Evolutionary conservation across 2,888 invertebrate species (phyloP).

Genomic region (Chloromyia formosa): DNA sequence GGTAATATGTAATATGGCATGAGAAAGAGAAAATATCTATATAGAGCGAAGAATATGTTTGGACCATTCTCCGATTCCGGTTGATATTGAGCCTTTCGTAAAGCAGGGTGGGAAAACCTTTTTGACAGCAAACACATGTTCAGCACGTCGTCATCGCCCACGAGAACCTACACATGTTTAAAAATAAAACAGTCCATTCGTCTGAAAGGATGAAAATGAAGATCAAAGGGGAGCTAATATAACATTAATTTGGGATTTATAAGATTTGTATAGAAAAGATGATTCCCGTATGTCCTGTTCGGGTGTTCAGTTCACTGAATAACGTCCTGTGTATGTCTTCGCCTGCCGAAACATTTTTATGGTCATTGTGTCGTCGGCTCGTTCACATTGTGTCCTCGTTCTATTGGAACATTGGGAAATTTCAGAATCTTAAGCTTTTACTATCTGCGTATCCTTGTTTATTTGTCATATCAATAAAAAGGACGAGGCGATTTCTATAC

Average conservation of each 20-base stretch:
- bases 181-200: conserved; percentile 14
- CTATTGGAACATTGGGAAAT: conserved; percentile 16
- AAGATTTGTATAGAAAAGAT: conserved; percentile 27
- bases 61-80: background rate
- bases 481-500: background rate
- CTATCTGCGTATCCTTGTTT: background rate
- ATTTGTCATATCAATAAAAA: conserved; percentile 2
- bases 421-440: background rate
- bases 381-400: background rate
- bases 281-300: conserved; percentile 6
- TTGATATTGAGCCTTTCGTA: background rate
- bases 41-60: no score
- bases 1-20: background rate
- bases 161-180: conserved; percentile 6
- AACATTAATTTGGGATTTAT: conserved; percentile 39
- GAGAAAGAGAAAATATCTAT: background rate
- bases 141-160: background rate
- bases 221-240: conserved; percentile 41
- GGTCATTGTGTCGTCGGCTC: background rate
- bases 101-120: conserved; percentile 9
- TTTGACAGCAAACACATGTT: conserved; percentile 36
- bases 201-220: conserved; percentile 35
- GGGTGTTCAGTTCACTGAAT: background rate
- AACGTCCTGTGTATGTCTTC: background rate
- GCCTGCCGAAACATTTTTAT: background rate